Percentiles rank a stretch among this genome's conserved stretches.
phyloP scores from a whole-genome alignment of 1,140 invertebrate genomes.

The Penaeus indicus region DNA sequence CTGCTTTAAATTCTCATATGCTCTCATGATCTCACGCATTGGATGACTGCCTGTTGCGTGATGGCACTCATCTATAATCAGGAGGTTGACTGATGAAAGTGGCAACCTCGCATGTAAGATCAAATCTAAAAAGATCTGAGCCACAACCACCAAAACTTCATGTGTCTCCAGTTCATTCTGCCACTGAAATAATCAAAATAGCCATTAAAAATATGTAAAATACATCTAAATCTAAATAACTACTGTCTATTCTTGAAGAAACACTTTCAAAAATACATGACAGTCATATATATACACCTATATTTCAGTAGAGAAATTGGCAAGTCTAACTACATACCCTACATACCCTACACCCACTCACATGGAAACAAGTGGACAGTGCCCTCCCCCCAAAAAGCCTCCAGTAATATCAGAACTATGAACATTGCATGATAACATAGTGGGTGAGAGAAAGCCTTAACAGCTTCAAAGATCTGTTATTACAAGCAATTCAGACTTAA shows the following conservation, averaged over 20 bases:
- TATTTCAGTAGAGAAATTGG: too few relatives aligned
- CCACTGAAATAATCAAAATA: conserved; percentile 67
- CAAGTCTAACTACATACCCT: too few relatives aligned
- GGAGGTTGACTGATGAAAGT: conserved; percentile 79
- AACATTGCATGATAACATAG: too few relatives aligned
- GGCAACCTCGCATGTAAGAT: conserved; percentile 77
- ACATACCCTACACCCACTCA: too few relatives aligned
- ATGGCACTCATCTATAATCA: conserved; percentile 96
- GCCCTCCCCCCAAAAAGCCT: too few relatives aligned
- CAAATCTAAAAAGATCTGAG: conserved; percentile 84
- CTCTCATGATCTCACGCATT: conserved; percentile 75
- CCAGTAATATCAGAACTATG: too few relatives aligned
- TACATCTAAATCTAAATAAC: not conserved
- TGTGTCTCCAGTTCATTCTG: conserved; percentile 58
- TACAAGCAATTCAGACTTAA: too few relatives aligned
- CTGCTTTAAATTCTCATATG: conserved; percentile 73
- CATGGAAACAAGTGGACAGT: too few relatives aligned
- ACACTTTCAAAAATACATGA: too few relatives aligned
- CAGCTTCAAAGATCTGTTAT: too few relatives aligned
- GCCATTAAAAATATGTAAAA: conserved; percentile 29
- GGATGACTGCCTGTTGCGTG: conserved; percentile 75
- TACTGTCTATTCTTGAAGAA: not conserved
- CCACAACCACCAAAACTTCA: conserved; percentile 88
- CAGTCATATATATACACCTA: too few relatives aligned
- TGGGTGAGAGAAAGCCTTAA: too few relatives aligned